Conservation (phyloP, 2,797 vertebrate species). For the Kryptopterus vitreolus region DNA sequence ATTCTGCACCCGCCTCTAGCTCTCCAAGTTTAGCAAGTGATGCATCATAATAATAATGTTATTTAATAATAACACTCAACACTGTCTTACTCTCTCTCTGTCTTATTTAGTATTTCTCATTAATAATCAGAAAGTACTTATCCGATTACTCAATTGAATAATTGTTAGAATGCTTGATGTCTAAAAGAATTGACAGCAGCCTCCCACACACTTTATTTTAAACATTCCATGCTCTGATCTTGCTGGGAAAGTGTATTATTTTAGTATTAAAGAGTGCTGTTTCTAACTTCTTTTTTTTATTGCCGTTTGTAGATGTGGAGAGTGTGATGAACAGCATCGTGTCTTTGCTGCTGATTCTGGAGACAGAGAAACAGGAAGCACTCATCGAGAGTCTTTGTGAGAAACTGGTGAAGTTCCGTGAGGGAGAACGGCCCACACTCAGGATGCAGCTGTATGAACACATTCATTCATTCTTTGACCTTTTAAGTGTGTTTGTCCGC, state of each 20-base stretch:
- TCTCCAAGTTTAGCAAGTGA: too few relatives aligned
- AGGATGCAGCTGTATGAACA: constrained; percentile 92
- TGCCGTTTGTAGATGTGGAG: constrained; percentile 84
- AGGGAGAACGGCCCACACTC: constrained; percentile 95
- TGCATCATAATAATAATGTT: too few relatives aligned
- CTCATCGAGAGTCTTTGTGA: constrained; percentile 96
- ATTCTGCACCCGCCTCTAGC: too few relatives aligned
- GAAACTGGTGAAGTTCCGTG: constrained; percentile 93
- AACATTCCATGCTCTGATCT: neutral
- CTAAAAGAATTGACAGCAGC: too few relatives aligned
- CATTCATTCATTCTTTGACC: neutral
- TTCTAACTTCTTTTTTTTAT: neutral
- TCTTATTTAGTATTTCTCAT: too few relatives aligned
- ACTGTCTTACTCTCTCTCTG: too few relatives aligned
- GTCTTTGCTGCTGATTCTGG: constrained; percentile 92
- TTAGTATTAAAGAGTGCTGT: neutral
- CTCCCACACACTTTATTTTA: too few relatives aligned
- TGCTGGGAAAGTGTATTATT: neutral
- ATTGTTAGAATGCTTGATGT: too few relatives aligned
- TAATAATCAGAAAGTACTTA: too few relatives aligned
- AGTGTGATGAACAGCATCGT: constrained; percentile 98
- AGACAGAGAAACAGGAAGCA: constrained; percentile 94
- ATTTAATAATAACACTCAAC: too few relatives aligned
- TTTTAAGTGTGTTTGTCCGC: neutral
- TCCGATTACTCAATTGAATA: too few relatives aligned